phyloP scores from a whole-genome alignment of 2,113 vertebrate species.

The Campylomormyrus tamandua region DNA sequence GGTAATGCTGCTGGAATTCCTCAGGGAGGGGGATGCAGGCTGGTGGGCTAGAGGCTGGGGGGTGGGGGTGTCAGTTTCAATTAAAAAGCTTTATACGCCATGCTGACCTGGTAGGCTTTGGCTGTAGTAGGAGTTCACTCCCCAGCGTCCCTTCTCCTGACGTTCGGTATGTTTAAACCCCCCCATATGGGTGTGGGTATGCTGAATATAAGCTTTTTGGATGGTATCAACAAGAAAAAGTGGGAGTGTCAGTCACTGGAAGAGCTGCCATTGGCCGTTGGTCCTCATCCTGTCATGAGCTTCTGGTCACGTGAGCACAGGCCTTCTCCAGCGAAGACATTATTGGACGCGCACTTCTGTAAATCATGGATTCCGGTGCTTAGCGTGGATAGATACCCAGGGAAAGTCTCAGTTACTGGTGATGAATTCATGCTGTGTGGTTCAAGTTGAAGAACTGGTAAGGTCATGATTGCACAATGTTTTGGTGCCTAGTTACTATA shows the following conservation, averaged over 20 bases:
- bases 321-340: background rate
- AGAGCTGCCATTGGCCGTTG: background rate
- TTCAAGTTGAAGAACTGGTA: background rate
- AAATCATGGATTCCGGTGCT: background rate
- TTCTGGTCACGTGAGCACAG: background rate
- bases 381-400: no score
- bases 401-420: background rate
- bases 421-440: background rate
- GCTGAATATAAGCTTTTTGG: background rate
- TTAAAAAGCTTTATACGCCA: conserved; percentile 50
- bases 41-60: conserved; percentile 2
- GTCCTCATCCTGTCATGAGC: background rate
- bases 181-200: background rate
- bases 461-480: background rate
- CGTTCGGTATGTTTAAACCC: background rate
- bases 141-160: background rate
- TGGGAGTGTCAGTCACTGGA: background rate
- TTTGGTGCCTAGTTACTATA: background rate
- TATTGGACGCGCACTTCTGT: background rate
- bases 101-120: conserved; percentile 19
- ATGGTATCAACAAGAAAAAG: background rate
- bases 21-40: conserved; percentile 42
- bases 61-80: conserved; percentile 40
- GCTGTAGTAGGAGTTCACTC: background rate
- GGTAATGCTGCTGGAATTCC: conserved; percentile 43